Base-by-base conservation (phyloP, 2,113 vertebrate genomes). In the Orcinus orca region DNA sequence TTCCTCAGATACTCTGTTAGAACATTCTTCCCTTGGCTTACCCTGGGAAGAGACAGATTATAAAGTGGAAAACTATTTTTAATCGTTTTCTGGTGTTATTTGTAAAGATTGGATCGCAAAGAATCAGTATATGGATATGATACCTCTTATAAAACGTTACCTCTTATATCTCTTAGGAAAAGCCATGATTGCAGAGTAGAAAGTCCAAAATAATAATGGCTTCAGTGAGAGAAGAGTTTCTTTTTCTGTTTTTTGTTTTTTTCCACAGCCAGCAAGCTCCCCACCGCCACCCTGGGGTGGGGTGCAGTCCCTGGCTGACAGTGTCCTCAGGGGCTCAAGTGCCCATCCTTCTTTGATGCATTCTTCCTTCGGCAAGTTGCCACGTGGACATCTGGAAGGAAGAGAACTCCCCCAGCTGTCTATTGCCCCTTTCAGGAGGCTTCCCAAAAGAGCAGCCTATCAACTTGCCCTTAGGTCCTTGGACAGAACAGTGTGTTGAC, bases 11-110 rank as follows among this genome's bases (percentile, higher is more conserved):
- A 47, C 36, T 84, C 71, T 31, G 44, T 47, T 74, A 79, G 83
- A 82, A 74, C 33, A 15, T 41, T 82, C 8, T 71, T 89, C 13
- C 38, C 74, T 92, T 89, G 65, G 41, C 50, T 76, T 88, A 50
- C 33, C 31, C 33, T 55, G 55, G 53, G 23, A 92, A 11, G 26
- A 87, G 63, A 82, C 31, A 71, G 50, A 25, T 79, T 87, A 29
- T 47, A 50, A 83, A 95, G 76, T 44, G 41, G 17, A 70, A 83
- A 88, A 60, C 36, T 67, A 23, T 68, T 95, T 85, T 63, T 47
- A 36, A 53, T 77, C 70, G 3, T 77, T 97, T 95, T 81, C 81
- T 87, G 62, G 12, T 88, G 8, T n/a, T 58, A 12, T 26, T 95
- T 29, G n/a, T 87, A 41, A 79, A 91, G 38, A 73, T 26, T 55